A percentile compares a stretch with the other conserved stretches of the same genome.
Evolutionary conservation across 2,113 vertebrate genomes (phyloP).

Genomic region (Arenaria interpres): DNA sequence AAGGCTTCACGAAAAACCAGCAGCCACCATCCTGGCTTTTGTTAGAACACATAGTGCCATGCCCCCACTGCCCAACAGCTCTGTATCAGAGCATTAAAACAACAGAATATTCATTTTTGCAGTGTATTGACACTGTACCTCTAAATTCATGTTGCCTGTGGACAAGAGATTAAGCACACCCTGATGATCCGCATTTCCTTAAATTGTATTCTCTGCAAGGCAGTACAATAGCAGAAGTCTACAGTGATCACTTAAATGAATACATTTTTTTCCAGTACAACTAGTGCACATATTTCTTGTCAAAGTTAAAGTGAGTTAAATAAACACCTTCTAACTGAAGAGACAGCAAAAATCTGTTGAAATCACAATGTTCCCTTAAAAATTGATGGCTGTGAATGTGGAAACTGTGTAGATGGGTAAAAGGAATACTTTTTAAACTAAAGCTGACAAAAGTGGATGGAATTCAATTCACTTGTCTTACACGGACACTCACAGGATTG

Average conservation of each 20-base stretch:
- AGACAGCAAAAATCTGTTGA: background rate
- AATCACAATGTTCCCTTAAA: background rate
- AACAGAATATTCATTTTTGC: background rate
- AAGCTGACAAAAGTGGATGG: background rate
- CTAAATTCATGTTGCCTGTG: conserved; percentile 7
- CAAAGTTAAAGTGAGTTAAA: background rate
- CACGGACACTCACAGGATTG: background rate
- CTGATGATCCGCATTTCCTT: conserved; percentile 19
- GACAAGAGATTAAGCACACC: conserved; percentile 29
- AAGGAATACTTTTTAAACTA: background rate
- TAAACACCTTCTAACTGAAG: background rate
- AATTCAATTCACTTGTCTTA: background rate
- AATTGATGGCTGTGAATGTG: background rate
- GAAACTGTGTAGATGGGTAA: background rate
- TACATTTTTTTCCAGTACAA: background rate
- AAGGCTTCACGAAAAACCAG: background rate
- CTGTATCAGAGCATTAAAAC: background rate
- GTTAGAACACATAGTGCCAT: background rate
- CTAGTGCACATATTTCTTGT: rapidly evolving
- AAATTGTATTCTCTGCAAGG: conserved; percentile 35
- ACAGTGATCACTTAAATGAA: conserved; percentile 38
- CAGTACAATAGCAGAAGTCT: conserved; percentile 44
- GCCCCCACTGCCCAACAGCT: background rate
- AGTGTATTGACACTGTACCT: background rate
- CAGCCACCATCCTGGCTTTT: background rate